Conservation (phyloP, 2,888 invertebrate genomes). For the Protonemura montana region DNA sequence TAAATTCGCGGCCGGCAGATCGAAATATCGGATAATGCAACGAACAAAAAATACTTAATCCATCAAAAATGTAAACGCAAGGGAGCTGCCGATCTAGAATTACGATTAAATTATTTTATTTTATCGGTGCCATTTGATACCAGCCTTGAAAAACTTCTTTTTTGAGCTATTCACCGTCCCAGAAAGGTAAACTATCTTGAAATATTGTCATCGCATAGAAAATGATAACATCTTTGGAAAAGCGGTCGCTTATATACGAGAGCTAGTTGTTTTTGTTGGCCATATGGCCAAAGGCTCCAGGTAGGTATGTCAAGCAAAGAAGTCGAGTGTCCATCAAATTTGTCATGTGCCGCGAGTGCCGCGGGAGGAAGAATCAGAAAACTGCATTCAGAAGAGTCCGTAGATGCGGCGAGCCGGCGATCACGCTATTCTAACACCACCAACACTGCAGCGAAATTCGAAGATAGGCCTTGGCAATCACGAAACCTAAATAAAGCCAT, state of each 20-base stretch:
- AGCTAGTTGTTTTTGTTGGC: not conserved
- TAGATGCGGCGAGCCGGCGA: not conserved
- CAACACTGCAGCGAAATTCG: not conserved
- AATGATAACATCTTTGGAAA: slow-evolving; percentile 28
- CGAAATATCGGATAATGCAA: slow-evolving; percentile 15
- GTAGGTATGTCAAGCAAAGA: slow-evolving; percentile 2
- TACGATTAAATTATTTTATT: slow-evolving; percentile 23
- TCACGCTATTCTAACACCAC: not conserved
- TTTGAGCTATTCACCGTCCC: slow-evolving; percentile 23
- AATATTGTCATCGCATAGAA: slow-evolving; percentile 8
- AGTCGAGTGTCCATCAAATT: slow-evolving; percentile 8
- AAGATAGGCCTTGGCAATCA: not conserved
- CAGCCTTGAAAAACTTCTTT: slow-evolving; percentile 43
- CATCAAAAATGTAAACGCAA: not conserved
- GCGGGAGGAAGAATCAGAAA: not conserved
- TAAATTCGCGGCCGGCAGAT: not conserved
- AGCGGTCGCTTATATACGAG: not conserved
- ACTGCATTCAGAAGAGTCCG: slow-evolving; percentile 18
- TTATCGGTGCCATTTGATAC: slow-evolving; percentile 23
- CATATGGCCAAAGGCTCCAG: not conserved
- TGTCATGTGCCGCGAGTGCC: not conserved
- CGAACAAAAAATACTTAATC: not conserved
- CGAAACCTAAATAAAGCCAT: slow-evolving; percentile 23
- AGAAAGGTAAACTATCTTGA: slow-evolving; percentile 28
- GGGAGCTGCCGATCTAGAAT: not conserved